Evolutionary conservation across 2,888 invertebrate species (phyloP), one percentile per base, ranked within the genome.

Genomic region (Chrysina gloriosa): DNA sequence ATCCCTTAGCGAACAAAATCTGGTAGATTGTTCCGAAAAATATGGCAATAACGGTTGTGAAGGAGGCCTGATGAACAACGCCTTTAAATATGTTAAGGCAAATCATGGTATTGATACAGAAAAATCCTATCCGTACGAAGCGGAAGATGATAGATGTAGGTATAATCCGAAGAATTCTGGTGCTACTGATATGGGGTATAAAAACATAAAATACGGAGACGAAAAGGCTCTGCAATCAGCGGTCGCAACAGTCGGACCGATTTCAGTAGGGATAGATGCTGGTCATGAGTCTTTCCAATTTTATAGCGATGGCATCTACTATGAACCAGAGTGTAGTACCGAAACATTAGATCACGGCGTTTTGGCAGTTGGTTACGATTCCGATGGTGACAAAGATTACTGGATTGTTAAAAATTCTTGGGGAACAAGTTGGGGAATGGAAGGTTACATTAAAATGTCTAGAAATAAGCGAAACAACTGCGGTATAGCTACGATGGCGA

Each of bases 251-350:
- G 83, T 91, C 70, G 95, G 95, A 0, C 95, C 95, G 7, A 86
- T 95, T 48, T 88, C 94, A 9, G 90, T 95, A 61, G 94, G 93
- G 77, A 95, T 95, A 79, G 95, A 96, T 34, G 70, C 70, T 7
- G 85, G 95, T 95, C 69, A 89, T 90, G 23, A 92, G 90, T 89
- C 89, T 72, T 95, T 95, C 89, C 94, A 94, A 84, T 90, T 92
- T 80, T 95, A 95, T 84, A 86, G 87, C 14, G 83, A 85, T 73
- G 92, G 92, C 39, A 88, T 95, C 65, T 95, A 95, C 84, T 88
- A 86, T 79, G 94, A 94, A 73, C 87, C 88, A 58, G 81, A 87
- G 47, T 96, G 95, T 84, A 88, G 89, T 73, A 75, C 86, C 1
- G 78, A 84, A 29, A 11, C 76, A 6, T 77, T 86, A 7, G 85